Evolutionary conservation across 2,888 invertebrate genomes (phyloP).

Genomic region (Phaonia tiefii): DNA sequence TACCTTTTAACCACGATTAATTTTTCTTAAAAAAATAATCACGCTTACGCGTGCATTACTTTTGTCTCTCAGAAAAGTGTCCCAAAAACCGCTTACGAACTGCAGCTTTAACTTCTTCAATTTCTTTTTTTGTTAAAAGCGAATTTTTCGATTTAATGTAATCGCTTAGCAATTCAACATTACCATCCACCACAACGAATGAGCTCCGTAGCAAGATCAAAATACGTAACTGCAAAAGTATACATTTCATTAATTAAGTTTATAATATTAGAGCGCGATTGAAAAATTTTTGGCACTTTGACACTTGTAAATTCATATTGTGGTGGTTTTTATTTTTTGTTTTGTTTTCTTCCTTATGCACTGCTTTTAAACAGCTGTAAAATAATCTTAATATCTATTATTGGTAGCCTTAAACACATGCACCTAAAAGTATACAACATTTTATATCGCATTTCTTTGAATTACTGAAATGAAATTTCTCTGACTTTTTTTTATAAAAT

Average conservation of each 20-base stretch:
- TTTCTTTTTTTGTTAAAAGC: conserved; percentile 2
- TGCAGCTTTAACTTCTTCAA: background rate
- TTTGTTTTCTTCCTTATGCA: background rate
- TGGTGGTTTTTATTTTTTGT: too few relatives aligned
- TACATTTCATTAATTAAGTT: background rate
- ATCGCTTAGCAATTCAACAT: background rate
- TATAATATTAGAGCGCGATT: too few relatives aligned
- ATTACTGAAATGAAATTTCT: too few relatives aligned
- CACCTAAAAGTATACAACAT: too few relatives aligned
- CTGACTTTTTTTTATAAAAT: too few relatives aligned
- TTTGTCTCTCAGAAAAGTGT: background rate
- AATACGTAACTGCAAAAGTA: conserved; percentile 1
- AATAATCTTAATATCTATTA: too few relatives aligned
- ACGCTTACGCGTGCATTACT: background rate
- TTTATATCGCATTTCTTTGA: too few relatives aligned
- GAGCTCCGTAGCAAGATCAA: conserved; percentile 11
- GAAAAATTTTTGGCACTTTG: background rate
- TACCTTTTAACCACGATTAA: too few relatives aligned
- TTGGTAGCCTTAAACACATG: too few relatives aligned
- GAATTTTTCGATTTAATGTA: too few relatives aligned
- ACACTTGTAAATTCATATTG: too few relatives aligned
- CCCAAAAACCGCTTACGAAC: conserved; percentile 10
- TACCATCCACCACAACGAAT: background rate
- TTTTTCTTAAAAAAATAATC: too few relatives aligned
- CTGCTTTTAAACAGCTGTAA: background rate